A percentile compares a stretch with the other conserved stretches of the same genome.
phyloP scores from a whole-genome alignment of 2,888 invertebrate species.

The Dromius quadrimaculatus region DNA sequence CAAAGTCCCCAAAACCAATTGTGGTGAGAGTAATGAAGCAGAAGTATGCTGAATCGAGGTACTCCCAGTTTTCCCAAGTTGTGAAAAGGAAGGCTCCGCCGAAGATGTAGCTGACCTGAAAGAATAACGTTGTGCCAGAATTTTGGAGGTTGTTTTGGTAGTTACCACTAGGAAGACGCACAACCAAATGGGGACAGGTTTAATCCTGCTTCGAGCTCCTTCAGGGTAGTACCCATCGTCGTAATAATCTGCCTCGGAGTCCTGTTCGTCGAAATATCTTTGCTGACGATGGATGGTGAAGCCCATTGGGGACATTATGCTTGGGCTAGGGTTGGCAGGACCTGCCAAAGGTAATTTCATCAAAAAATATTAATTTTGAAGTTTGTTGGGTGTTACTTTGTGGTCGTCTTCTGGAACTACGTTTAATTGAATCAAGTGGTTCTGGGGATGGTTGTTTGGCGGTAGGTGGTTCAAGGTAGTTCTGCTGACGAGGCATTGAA shows the following conservation, averaged over 20 bases:
- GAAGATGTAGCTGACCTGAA: constrained; percentile 79
- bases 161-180: constrained; percentile 86
- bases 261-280: constrained; percentile 72
- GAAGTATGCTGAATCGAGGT: constrained; percentile 91
- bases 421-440: constrained; percentile 55
- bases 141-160: neutral
- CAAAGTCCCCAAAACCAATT: constrained; percentile 93
- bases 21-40: constrained; percentile 95
- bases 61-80: constrained; percentile 88
- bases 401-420: constrained; percentile 51
- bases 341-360: constrained; percentile 59
- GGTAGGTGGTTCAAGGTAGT: constrained; percentile 61
- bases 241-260: constrained; percentile 71
- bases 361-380: constrained; percentile 5
- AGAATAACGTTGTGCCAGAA: neutral
- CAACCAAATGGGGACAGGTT: constrained; percentile 90
- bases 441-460: constrained; percentile 59
- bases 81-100: constrained; percentile 89
- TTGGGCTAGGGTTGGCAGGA: constrained; percentile 68
- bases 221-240: constrained; percentile 61
- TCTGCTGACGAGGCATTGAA: constrained; percentile 59
- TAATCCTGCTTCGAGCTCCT: constrained; percentile 67
- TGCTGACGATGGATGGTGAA: constrained; percentile 72
- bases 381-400: constrained; percentile 49
- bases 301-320: constrained; percentile 78